phyloP scores from a whole-genome alignment of 2,888 invertebrate species.

The Ophonus ardosiacus region DNA sequence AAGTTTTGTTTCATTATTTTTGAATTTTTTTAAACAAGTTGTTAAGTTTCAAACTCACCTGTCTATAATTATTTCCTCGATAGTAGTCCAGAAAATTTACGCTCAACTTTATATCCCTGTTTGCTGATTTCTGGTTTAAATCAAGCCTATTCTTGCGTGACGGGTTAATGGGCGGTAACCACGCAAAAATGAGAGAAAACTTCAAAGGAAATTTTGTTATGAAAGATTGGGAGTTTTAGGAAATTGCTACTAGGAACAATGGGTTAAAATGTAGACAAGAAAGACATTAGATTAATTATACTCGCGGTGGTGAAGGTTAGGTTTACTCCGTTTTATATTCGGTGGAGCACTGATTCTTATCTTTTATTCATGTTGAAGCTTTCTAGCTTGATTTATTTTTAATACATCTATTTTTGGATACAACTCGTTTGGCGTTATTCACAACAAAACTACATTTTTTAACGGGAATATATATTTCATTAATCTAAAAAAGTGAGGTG shows the following conservation, averaged over 20 bases:
- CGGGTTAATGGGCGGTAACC: not conserved
- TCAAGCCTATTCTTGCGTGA: slow-evolving; percentile 32
- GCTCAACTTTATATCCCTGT: not conserved
- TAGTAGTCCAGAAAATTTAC: not conserved
- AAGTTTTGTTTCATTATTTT: too few relatives aligned
- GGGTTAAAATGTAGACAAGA: not conserved
- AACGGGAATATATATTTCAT: not conserved
- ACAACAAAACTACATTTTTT: not conserved
- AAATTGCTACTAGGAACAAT: not conserved
- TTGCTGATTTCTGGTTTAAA: not conserved
- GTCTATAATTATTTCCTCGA: not conserved
- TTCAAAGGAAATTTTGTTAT: slow-evolving; percentile 19
- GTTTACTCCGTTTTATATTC: not conserved
- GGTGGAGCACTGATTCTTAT: not conserved
- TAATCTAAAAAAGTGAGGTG: not conserved
- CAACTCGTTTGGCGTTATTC: not conserved
- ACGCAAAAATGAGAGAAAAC: slow-evolving; percentile 8
- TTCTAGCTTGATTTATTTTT: slow-evolving; percentile 12
- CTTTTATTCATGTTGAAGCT: not conserved
- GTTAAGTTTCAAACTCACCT: too few relatives aligned
- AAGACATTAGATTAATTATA: slow-evolving; percentile 21
- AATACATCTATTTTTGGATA: slow-evolving; percentile 1
- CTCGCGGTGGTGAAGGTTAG: not conserved
- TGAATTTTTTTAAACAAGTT: too few relatives aligned
- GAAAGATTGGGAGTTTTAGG: slow-evolving; percentile 12